Evolutionary conservation across 2,113 vertebrate species (phyloP).

Genomic region (Pitta sordida): DNA sequence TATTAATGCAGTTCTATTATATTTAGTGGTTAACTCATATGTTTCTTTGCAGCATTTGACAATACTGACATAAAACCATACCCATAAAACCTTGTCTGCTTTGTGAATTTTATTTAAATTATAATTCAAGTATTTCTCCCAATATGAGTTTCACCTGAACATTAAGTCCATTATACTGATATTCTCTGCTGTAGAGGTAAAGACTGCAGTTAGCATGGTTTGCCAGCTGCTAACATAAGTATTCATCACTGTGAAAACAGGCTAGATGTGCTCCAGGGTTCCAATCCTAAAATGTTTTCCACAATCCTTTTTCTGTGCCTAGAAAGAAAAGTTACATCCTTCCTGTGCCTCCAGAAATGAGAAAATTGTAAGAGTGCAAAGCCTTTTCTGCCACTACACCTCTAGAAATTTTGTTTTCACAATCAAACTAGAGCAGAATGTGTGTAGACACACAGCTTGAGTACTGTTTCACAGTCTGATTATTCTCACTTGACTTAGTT

Average conservation of each 20-base stretch:
- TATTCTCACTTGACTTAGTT: not conserved
- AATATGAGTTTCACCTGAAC: not conserved
- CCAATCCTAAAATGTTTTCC: not conserved
- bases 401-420: not conserved
- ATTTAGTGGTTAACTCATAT: not conserved
- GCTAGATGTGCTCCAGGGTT: not conserved
- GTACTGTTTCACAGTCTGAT: not conserved
- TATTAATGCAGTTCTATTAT: not conserved
- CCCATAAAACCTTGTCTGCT: not conserved
- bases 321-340: not conserved
- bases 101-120: not conserved
- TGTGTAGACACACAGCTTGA: not conserved
- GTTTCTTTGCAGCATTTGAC: not conserved
- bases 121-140: not conserved
- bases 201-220: not conserved
- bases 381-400: not conserved
- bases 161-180: not conserved
- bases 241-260: not conserved
- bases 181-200: not conserved
- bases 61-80: not conserved
- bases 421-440: not conserved
- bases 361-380: not conserved
- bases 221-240: rapidly evolving
- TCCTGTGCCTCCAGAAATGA: not conserved
- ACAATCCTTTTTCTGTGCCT: not conserved